Base-by-base conservation (phyloP, 1,140 invertebrate genomes). In the Planococcus citri region DNA sequence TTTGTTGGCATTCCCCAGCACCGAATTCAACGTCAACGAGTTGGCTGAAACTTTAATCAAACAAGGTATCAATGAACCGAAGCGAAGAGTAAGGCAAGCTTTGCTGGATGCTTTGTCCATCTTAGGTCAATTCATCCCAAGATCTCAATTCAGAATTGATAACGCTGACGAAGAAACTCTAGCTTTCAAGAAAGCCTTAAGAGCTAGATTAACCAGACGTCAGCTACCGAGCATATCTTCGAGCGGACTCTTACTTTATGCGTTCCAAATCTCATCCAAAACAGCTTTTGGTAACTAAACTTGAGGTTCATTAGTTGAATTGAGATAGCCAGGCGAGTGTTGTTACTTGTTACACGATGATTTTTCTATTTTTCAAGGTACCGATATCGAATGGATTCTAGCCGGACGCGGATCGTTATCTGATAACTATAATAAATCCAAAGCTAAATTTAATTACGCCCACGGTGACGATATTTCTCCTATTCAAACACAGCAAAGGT, bases 41-140 rank as follows among this genome's bases (percentile, higher is more conserved):
- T 79, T 90, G 12, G 84, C 86, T 29, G 76, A 80, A 70, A 72
- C 76, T 64, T 78, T 86, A 57, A 73, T 74, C 25, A 22, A 69
- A 22, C 68, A 69, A 22, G 73, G 72, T 29, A 70, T 71, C 10
- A 22, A 21, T 20, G 74, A 73, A 38, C 72, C 74, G 3, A 74
- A 74, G 73, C 79, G 88, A 69, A 80, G 86, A 73, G 88, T 94
- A 0, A 80, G 90, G 12, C 89, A 91, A 73, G 87, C 89, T 2
- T 83, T 89, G 0, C 78, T 94, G n/a, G 91, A 94, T 76, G 86
- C 88, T 61, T 77, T 92, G 64, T 88, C 91, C 2, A 85, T 88
- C 25, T 76, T 93, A 3, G 87, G 87, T 1, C 89, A 92, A 76
- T 84, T 89, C 29, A 85, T 24, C 78, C 84, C 58, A 72, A 51